Conservation (phyloP, 2,888 invertebrate genomes). For the Tinea semifulvella region DNA sequence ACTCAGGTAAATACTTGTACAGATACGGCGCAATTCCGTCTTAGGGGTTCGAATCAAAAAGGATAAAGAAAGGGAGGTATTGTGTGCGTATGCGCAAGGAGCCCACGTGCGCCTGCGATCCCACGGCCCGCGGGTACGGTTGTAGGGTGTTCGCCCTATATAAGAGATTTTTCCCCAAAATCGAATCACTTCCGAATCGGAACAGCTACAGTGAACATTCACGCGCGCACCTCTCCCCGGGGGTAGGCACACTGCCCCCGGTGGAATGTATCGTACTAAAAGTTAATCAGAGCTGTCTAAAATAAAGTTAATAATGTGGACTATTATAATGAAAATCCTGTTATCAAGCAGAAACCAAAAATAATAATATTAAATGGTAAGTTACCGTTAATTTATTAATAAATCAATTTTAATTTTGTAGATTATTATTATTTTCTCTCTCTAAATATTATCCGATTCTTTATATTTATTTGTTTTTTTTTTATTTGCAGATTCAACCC, state of each 20-base stretch:
- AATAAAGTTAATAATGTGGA: background rate
- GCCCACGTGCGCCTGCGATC: slow-evolving; percentile 48
- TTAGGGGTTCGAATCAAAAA: slow-evolving; percentile 56
- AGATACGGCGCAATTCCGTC: slow-evolving; percentile 43
- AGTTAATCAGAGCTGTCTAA: too few species aligned
- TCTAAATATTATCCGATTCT: too few species aligned
- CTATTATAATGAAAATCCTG: background rate
- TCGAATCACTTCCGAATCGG: slow-evolving; percentile 45
- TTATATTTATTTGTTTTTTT: background rate
- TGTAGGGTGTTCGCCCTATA: slow-evolving; percentile 33
- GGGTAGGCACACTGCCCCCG: slow-evolving; percentile 40
- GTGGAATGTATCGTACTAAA: slow-evolving; percentile 22
- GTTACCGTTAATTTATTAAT: background rate
- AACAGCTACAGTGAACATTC: slow-evolving; percentile 25
- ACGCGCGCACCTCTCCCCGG: slow-evolving; percentile 35
- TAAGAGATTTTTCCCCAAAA: slow-evolving; percentile 41
- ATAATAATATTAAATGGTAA: background rate
- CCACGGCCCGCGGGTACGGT: slow-evolving; percentile 46
- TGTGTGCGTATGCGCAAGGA: slow-evolving; percentile 57
- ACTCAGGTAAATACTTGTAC: slow-evolving; percentile 57
- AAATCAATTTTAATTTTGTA: background rate
- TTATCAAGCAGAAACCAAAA: background rate
- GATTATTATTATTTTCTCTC: background rate
- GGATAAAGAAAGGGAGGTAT: slow-evolving; percentile 46
- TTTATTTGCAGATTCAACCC: background rate